Base-by-base conservation (phyloP, 1,140 invertebrate genomes). In the Penaeus indicus region DNA sequence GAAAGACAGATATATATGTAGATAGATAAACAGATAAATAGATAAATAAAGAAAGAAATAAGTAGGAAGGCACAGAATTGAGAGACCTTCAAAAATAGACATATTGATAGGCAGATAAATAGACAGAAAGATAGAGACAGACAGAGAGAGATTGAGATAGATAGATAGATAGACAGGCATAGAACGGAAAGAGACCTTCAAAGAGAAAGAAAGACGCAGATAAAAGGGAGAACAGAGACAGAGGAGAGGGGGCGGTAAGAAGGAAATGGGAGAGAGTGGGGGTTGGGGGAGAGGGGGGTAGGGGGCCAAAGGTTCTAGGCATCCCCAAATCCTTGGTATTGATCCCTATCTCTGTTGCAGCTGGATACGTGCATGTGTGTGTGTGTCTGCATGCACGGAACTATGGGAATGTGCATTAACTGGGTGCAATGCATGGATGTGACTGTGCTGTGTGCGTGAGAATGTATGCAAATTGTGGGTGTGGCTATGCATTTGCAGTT, bases 391-490 rank as follows among this genome's bases (percentile, higher is more conserved):
- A 32, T 72, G 60, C 27, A 27, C 63, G 7, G n/a, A 47, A n/a
- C 61, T 62, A 16, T 54, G 60, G 25, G 60, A 61, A 5, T 64
- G 19, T 64, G 16, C 38, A 4, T 62, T 25, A 42, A 18, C 61
- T 82, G 80, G 19, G 47, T 82, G 80, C 62, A 47, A 32, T 25
- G 80, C 47, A 47, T 82, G 80, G 21, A 54, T 82, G 80, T 82
- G 80, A 25, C 32, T 61, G 80, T 82, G 80, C 25, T 42, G 4
- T 4, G 38, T 42, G 38, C 38, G 38, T 42, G 38, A 42, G 38
- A 42, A 42, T 42, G 7, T 62, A 8, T 82, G 60, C 8, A 8
- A 16, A 5, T 13, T 61, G 54, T 54, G 54, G 54, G 54, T 16
- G 54, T 54, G 54, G 54, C 54, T 16, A 16, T 54, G 54, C 54